These are phyloP conservation scores for Rhyacophila evoluta DNA, from an alignment of 2,888 invertebrate genomes.

Conservation along the genomic window DNA sequence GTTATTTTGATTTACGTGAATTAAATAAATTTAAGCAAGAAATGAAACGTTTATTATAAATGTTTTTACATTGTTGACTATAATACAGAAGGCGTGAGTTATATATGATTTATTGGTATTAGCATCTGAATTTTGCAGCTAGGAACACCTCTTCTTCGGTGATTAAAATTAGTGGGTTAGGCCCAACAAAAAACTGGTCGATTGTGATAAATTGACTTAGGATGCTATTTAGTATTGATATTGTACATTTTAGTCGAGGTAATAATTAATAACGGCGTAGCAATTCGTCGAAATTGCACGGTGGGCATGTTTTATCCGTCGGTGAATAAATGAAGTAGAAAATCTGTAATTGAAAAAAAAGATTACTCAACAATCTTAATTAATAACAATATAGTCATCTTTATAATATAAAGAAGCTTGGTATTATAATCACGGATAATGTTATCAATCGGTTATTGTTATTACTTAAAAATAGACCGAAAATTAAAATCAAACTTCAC, in stretches of 20 bases:
- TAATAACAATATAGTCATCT: no score
- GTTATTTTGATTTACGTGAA: no score
- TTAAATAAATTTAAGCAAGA: neutral
- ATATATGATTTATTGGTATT: neutral
- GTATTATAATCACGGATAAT: no score
- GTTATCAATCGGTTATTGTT: no score
- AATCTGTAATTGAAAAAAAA: no score
- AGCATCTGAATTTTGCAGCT: neutral
- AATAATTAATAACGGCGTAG: neutral
- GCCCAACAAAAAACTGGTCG: neutral
- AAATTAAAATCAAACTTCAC: no score
- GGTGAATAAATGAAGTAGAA: no score
- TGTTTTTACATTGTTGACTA: neutral
- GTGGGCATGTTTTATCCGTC: no score
- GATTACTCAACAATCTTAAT: no score
- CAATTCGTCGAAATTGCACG: no score
- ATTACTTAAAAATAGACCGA: no score
- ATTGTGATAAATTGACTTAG: neutral
- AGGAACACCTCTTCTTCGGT: neutral
- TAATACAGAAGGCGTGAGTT: neutral
- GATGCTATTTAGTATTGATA: neutral
- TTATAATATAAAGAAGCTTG: no score
- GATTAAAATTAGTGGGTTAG: conserved; percentile 3
- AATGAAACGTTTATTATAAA: neutral
- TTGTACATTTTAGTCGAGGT: neutral